Percentiles rank a stretch among this genome's conserved stretches.
These are phyloP conservation scores for Bambusicola thoracicus DNA, from an alignment of 2,113 vertebrate species.

Conservation along the genomic window DNA sequence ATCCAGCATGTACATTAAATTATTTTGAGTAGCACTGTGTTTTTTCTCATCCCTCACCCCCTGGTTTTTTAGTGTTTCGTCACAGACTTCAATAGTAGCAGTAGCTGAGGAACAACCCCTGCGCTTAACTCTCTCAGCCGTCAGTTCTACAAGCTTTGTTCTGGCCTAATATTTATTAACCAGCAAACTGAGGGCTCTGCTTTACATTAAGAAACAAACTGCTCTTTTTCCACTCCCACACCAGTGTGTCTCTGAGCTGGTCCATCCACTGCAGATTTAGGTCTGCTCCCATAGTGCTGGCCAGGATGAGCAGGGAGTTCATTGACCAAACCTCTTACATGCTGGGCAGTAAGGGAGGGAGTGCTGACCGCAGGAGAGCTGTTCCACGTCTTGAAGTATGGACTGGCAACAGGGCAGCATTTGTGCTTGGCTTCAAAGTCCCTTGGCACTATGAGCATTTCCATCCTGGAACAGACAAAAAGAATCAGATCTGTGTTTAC, in stretches of 20 bases:
- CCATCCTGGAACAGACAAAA: constrained; percentile 36
- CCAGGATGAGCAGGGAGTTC: background rate
- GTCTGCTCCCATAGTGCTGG: accelerated
- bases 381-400: background rate
- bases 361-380: background rate
- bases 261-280: background rate
- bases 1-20: constrained; percentile 42
- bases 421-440: background rate
- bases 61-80: background rate
- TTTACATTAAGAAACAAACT: background rate
- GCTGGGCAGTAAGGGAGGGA: background rate
- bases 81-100: background rate
- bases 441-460: background rate
- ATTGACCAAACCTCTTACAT: background rate
- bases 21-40: background rate
- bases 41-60: background rate
- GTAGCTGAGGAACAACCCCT: accelerated
- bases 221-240: background rate
- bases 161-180: background rate
- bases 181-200: background rate
- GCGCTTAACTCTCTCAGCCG: background rate
- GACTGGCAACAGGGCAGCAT: background rate
- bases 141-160: background rate
- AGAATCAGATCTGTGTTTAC: background rate
- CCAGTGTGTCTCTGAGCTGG: background rate